phyloP scores from a whole-genome alignment of 2,797 vertebrate species.

The Arrhamphus sclerolepis region DNA sequence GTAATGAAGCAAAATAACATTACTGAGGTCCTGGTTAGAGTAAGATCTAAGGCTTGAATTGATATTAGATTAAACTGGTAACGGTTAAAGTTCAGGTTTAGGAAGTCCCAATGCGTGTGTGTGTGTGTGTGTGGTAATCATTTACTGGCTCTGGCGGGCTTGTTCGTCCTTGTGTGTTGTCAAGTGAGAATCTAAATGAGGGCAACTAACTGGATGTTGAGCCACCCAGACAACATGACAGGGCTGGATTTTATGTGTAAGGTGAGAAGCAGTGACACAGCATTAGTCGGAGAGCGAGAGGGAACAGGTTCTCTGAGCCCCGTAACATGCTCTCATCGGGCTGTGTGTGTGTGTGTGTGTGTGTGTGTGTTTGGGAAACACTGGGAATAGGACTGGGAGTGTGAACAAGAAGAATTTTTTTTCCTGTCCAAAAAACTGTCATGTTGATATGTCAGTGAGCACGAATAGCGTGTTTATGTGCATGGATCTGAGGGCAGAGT shows the following conservation, averaged over 20 bases:
- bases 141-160: slow-evolving; percentile 9
- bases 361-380: slow-evolving; percentile 72
- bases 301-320: slow-evolving; percentile 46
- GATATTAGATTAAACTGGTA: too few species aligned
- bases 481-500: slow-evolving; percentile 9
- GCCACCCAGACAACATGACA: slow-evolving; percentile 52
- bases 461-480: slow-evolving; percentile 3
- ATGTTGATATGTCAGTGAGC: slow-evolving; percentile 10
- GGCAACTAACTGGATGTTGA: slow-evolving; percentile 48
- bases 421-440: slow-evolving; percentile 26
- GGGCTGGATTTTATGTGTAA: slow-evolving; percentile 48
- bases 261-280: slow-evolving; percentile 65
- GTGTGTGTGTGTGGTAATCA: slow-evolving; percentile 8
- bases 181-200: slow-evolving; percentile 15
- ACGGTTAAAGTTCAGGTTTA: too few species aligned
- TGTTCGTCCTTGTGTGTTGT: slow-evolving; percentile 5
- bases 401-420: slow-evolving; percentile 20
- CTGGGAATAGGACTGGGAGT: slow-evolving; percentile 19
- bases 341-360: too few species aligned
- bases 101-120: background rate
- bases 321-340: slow-evolving; percentile 43
- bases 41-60: too few species aligned
- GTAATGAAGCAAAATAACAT: too few species aligned
- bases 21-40: too few species aligned
- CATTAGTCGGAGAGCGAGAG: slow-evolving; percentile 23